Conservation (phyloP, 2,888 invertebrate genomes). For the Anoplius nigerrimus region DNA sequence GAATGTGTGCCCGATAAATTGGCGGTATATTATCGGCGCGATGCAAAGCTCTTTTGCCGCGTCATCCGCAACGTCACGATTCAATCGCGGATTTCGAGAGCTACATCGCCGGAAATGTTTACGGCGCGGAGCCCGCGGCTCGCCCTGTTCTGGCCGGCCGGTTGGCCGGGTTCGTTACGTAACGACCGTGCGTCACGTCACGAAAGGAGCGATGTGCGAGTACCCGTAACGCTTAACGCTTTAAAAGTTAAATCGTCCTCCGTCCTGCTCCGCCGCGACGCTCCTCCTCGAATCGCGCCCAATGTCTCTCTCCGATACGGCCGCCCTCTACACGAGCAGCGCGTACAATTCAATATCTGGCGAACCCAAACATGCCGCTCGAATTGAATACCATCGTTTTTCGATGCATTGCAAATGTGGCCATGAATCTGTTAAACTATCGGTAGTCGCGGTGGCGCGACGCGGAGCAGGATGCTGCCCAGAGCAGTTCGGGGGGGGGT, state of each 20-base stretch:
- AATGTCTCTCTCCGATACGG: constrained; percentile 10
- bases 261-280: not conserved
- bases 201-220: constrained; percentile 36
- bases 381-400: constrained; percentile 54
- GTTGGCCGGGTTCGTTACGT: constrained; percentile 40
- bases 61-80: no score
- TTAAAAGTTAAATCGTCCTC: constrained; percentile 55
- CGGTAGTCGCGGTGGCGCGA: constrained; percentile 20
- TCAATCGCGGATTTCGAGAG: no score
- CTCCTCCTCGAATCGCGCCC: not conserved
- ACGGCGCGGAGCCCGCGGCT: constrained; percentile 23
- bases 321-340: constrained; percentile 18
- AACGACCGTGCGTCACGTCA: constrained; percentile 29
- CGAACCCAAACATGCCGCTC: constrained; percentile 37
- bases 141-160: no score
- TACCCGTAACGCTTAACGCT: constrained; percentile 45
- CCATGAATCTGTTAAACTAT: constrained; percentile 56
- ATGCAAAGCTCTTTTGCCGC: no score
- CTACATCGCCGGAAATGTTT: not conserved
- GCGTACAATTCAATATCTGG: constrained; percentile 53
- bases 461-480: not conserved
- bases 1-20: no score
- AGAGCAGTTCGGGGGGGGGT: not conserved
- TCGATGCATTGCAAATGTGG: constrained; percentile 57
- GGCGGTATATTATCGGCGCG: no score